These are phyloP conservation scores for Gambelia wislizenii DNA, from an alignment of 2,797 vertebrate species.

Conservation along the genomic window DNA sequence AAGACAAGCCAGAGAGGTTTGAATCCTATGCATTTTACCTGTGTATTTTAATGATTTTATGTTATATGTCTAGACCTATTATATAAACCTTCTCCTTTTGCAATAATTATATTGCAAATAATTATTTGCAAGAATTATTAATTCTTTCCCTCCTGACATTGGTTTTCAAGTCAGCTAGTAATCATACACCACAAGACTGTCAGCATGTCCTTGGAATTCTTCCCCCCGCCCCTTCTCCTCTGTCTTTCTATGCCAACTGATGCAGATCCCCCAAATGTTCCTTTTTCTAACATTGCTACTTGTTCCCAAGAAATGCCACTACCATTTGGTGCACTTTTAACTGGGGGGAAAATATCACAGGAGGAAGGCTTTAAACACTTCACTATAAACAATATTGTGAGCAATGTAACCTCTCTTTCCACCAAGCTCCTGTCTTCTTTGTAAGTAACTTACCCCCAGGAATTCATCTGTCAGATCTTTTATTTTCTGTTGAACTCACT, in stretches of 20 bases:
- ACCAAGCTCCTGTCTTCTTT: slow-evolving; percentile 32
- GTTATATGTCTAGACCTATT: no score
- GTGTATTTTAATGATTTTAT: no score
- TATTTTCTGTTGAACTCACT: slow-evolving; percentile 39
- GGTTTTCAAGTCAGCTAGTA: not conserved
- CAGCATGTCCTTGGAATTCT: not conserved
- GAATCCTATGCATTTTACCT: no score
- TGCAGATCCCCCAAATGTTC: not conserved
- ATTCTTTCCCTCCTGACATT: not conserved
- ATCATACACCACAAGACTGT: no score
- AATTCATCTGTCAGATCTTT: slow-evolving; percentile 53
- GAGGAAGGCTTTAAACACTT: slow-evolving; percentile 14
- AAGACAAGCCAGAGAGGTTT: no score
- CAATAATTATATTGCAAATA: not conserved
- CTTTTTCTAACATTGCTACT: not conserved
- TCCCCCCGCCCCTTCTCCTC: not conserved
- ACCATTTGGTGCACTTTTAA: not conserved
- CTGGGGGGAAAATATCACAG: slow-evolving; percentile 1
- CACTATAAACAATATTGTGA: slow-evolving; percentile 39
- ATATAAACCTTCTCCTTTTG: not conserved
- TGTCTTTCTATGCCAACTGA: not conserved
- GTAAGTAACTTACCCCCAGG: slow-evolving; percentile 42
- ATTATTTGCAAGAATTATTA: not conserved
- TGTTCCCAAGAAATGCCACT: not conserved
- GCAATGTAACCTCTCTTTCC: slow-evolving; percentile 38